phyloP scores from a whole-genome alignment of 2,113 vertebrate species.

The Semnornis frantzii region DNA sequence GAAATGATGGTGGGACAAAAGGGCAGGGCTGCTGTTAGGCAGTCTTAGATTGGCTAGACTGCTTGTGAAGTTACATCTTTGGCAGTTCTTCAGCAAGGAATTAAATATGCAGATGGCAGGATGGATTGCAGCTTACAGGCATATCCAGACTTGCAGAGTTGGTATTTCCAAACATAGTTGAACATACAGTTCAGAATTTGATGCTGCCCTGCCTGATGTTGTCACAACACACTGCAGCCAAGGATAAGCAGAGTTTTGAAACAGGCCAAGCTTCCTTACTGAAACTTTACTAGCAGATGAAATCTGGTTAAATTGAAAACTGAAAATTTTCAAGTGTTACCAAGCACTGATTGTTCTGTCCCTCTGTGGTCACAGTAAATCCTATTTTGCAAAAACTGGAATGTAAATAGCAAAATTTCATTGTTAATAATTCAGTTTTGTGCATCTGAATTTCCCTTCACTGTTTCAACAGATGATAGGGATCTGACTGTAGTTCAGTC shows the following conservation, averaged over 20 bases:
- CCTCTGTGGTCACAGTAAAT: not conserved
- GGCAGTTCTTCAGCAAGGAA: not conserved
- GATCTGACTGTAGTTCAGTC: not conserved
- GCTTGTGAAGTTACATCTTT: not conserved
- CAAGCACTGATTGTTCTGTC: not conserved
- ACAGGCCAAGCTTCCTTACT: not conserved
- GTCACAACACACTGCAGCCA: not conserved
- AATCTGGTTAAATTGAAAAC: not conserved
- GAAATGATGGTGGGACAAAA: not conserved
- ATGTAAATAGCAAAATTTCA: not conserved
- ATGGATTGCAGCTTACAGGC: not conserved
- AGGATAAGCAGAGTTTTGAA: slow-evolving; percentile 2
- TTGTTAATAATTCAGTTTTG: not conserved
- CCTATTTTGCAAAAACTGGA: not conserved
- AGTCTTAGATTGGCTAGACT: not conserved
- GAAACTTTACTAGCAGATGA: not conserved
- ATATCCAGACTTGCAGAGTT: not conserved
- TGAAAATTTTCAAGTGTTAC: not conserved
- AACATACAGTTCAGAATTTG: not conserved
- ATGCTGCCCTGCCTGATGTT: not conserved
- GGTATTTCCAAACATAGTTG: not conserved
- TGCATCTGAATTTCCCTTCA: not conserved
- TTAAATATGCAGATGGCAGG: not conserved
- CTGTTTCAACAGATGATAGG: not conserved
- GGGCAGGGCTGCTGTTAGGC: not conserved